Conservation (phyloP, 2,797 vertebrate species). For the Simalia tracyae region DNA sequence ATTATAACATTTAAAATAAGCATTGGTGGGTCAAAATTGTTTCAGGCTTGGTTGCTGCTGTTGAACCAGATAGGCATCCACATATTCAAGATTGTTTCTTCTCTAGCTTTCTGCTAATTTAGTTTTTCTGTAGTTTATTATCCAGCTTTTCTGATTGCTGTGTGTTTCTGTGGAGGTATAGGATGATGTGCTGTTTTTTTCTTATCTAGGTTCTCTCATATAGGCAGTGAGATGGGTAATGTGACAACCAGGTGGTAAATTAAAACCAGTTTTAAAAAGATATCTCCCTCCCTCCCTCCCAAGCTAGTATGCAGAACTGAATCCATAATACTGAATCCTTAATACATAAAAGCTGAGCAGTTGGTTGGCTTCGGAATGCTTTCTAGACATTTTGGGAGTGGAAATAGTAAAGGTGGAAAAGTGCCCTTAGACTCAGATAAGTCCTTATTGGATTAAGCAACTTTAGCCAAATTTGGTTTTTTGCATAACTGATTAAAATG, state of each 20-base stretch:
- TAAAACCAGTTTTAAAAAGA: too few species aligned
- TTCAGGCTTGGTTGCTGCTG: neutral
- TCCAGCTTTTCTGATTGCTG: neutral
- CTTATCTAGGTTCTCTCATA: slow-evolving; percentile 6
- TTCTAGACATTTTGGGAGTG: too few species aligned
- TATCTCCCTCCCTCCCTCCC: too few species aligned
- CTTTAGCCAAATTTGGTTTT: neutral
- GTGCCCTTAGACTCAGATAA: neutral
- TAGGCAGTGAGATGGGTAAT: neutral
- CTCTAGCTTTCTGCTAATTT: neutral
- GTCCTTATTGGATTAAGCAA: neutral
- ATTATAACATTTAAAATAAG: neutral
- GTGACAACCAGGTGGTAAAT: too few species aligned
- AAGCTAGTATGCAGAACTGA: too few species aligned
- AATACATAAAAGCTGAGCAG: too few species aligned
- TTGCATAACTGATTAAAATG: neutral
- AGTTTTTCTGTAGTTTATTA: neutral
- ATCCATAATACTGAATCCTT: too few species aligned
- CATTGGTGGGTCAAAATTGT: neutral
- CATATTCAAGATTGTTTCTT: neutral
- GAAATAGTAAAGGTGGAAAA: too few species aligned
- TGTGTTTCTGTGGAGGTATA: neutral
- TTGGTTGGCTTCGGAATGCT: too few species aligned
- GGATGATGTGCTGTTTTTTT: neutral
- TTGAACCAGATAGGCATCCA: neutral